Percentiles rank a stretch among this genome's conserved stretches.
Conservation (phyloP, 2,888 invertebrate genomes). For the Eurois occulta region DNA sequence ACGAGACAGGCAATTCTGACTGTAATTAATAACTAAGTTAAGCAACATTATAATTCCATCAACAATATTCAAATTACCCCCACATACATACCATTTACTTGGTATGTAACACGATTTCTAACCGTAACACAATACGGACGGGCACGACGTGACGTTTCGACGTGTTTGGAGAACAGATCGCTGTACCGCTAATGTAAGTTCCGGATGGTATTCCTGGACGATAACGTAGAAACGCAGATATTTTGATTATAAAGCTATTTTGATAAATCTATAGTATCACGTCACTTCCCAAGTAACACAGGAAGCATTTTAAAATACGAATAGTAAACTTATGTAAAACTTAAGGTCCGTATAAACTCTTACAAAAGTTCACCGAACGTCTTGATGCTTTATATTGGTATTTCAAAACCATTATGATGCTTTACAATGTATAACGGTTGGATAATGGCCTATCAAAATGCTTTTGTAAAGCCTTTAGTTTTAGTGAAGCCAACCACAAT, state of each 20-base stretch:
- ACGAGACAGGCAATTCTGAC: not conserved
- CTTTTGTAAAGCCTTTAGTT: too few species aligned
- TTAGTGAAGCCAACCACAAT: too few species aligned
- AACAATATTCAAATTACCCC: slow-evolving; percentile 10
- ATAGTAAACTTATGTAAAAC: too few species aligned
- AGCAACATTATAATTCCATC: not conserved
- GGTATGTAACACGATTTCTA: slow-evolving; percentile 20
- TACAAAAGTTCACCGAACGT: too few species aligned
- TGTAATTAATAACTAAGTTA: not conserved
- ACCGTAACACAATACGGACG: slow-evolving; percentile 43
- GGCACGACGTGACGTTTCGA: slow-evolving; percentile 40
- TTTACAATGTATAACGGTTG: too few species aligned
- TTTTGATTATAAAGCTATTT: not conserved
- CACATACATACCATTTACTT: slow-evolving; percentile 1
- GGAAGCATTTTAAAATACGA: too few species aligned
- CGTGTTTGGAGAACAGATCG: slow-evolving; percentile 54
- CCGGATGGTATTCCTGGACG: slow-evolving; percentile 34
- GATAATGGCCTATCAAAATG: too few species aligned
- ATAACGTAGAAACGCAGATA: slow-evolving; percentile 8
- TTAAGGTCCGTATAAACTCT: too few species aligned
- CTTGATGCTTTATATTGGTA: too few species aligned
- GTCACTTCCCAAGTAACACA: too few species aligned
- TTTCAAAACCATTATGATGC: too few species aligned
- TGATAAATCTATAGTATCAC: not conserved
- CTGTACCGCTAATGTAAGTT: slow-evolving; percentile 53